Percentiles rank a stretch among this genome's conserved stretches.
phyloP scores from a whole-genome alignment of 2,797 vertebrate genomes.

The Balearica regulorum region DNA sequence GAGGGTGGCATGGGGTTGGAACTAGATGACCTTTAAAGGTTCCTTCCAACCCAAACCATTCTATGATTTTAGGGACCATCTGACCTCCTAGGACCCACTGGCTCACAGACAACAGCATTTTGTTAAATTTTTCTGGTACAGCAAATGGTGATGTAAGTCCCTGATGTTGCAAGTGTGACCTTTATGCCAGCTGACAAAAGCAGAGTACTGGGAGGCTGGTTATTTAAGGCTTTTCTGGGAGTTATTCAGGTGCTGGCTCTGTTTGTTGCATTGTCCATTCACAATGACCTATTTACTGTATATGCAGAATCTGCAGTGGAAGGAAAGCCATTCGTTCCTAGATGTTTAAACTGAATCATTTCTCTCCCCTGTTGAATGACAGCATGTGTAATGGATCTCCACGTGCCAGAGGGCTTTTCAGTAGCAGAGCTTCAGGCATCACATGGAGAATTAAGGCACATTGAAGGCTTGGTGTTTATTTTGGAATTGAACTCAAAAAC shows the following conservation, averaged over 20 bases:
- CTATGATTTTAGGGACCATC: background rate
- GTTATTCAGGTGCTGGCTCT: background rate
- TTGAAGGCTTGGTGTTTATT: constrained; percentile 14
- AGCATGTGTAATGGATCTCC: background rate
- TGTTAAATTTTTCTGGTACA: background rate
- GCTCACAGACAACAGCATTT: background rate
- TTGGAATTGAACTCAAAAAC: constrained; percentile 20
- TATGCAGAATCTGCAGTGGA: background rate
- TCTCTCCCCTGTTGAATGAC: background rate
- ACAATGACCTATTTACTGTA: background rate
- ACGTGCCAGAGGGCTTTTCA: background rate
- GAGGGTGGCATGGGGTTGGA: too few relatives aligned
- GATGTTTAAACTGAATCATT: background rate
- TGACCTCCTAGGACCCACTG: background rate
- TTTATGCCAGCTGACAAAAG: background rate
- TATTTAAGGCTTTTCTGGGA: background rate
- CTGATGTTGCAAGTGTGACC: background rate
- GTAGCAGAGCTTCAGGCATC: background rate
- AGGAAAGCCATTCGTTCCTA: background rate
- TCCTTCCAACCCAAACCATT: too few relatives aligned
- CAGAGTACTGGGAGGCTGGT: background rate
- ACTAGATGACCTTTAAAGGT: too few relatives aligned
- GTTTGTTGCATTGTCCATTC: background rate
- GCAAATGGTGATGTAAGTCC: background rate
- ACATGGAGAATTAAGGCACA: constrained; percentile 11